These are phyloP conservation scores for Phyllotreta striolata DNA, from an alignment of 2,888 invertebrate species.

Conservation along the genomic window DNA sequence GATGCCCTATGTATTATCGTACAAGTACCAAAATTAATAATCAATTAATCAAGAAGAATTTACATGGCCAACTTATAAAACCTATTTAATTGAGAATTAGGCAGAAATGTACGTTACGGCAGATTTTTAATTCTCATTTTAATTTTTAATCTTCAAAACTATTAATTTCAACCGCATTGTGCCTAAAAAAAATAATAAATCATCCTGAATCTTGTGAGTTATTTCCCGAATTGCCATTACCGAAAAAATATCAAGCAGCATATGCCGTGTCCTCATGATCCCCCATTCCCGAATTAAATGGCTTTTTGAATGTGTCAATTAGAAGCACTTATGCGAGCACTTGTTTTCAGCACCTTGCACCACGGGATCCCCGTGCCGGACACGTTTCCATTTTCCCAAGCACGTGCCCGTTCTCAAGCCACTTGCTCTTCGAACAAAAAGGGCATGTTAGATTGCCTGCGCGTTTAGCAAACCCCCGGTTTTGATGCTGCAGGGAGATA, in stretches of 20 bases:
- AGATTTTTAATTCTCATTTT: too few species aligned
- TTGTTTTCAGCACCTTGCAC: slow-evolving; percentile 33
- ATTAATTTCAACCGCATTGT: too few species aligned
- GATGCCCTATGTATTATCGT: too few species aligned
- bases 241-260: slow-evolving; percentile 6
- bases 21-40: too few species aligned
- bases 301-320: slow-evolving; percentile 40
- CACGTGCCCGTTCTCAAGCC: slow-evolving; percentile 60
- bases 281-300: slow-evolving; percentile 18
- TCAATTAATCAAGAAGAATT: too few species aligned
- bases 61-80: too few species aligned
- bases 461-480: background rate
- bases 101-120: too few species aligned
- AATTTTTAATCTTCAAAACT: too few species aligned
- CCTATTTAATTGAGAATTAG: too few species aligned
- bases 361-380: slow-evolving; percentile 34
- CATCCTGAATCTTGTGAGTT: background rate
- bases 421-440: slow-evolving; percentile 47
- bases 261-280: slow-evolving; percentile 8
- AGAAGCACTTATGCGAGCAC: slow-evolving; percentile 39
- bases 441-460: slow-evolving; percentile 27
- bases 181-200: too few species aligned
- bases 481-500: slow-evolving; percentile 7
- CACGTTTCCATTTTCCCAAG: slow-evolving; percentile 60
- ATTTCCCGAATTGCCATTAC: background rate